Evolutionary conservation across 2,797 vertebrate species (phyloP).

Genomic region (Syndactyla subalaris): DNA sequence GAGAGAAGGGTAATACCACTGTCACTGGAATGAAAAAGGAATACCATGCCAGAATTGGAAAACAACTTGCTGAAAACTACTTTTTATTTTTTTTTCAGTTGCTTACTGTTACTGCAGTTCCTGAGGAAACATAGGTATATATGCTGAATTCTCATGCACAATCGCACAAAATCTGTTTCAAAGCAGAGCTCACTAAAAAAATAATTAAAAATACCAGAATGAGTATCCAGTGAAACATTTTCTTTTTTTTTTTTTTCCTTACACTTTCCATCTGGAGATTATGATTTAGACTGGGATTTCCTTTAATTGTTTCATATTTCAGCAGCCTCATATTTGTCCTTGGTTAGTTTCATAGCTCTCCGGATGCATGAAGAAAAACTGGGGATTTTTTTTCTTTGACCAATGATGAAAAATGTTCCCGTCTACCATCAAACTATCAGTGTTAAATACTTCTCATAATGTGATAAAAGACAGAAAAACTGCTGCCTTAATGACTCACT

Average conservation of each 20-base stretch:
- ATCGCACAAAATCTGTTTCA: background rate
- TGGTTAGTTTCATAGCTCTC: slow-evolving; percentile 63
- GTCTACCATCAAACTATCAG: background rate
- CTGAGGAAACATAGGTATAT: background rate
- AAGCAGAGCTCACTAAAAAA: background rate
- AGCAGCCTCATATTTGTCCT: slow-evolving; percentile 59
- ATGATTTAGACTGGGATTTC: slow-evolving; percentile 80
- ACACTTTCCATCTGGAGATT: slow-evolving; percentile 56
- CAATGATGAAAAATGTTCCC: slow-evolving; percentile 17
- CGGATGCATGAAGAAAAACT: slow-evolving; percentile 57
- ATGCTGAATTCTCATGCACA: background rate
- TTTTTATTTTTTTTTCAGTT: background rate
- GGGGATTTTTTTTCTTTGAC: slow-evolving; percentile 7
- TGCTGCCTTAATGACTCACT: background rate
- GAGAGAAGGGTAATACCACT: background rate
- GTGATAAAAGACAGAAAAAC: background rate
- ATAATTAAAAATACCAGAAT: background rate
- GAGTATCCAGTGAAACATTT: background rate
- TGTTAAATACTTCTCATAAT: background rate
- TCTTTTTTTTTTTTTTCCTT: background rate
- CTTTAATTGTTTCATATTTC: slow-evolving; percentile 84
- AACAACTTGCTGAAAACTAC: background rate
- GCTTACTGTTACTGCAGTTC: background rate
- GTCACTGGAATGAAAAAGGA: background rate
- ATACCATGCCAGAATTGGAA: background rate